Base-by-base conservation (phyloP, 2,113 vertebrate genomes). In the Vombatus ursinus region DNA sequence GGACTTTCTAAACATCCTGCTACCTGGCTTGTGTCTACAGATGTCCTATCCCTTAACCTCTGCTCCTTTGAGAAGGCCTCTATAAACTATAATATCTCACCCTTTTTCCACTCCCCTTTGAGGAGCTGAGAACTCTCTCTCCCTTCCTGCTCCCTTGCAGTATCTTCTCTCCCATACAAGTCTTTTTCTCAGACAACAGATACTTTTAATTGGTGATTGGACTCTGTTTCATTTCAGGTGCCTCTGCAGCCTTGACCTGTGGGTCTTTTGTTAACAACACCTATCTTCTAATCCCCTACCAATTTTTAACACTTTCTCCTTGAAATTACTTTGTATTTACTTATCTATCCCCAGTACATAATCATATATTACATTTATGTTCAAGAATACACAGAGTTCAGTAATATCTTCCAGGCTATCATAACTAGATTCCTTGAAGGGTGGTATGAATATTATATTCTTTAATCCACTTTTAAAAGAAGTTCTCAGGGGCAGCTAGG, bases 391-490 rank as follows among this genome's bases (percentile, higher is more conserved):
- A 77, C 4, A 77, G 68, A 44, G 19, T 44, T 84, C 68, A 84
- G 68, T 44, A 84, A 44, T 84, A 84, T 23, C 37, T 84, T 44
- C n/a, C 7, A 84, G n/a, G 8, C n/a, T 84, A 84, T 44, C n/a
- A 84, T 84, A 84, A 84, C 16, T 44, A 84, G 19, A 44, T 84
- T 84, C n/a, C 68, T 44, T 84, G n/a, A 84, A 22, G 6, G 6
- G n/a, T 44, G 1, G 3, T n/a, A 94, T 93, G 31, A 95, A 92
- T 7, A 95, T 2, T 93, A 19, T 61, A 95, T 94, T 10, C 52
- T 92, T 51, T 90, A 52, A 48, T 92, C 51, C 92, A 90, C 31
- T 23, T 93, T 95, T 89, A 96, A 92, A 92, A 92, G 10, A 51
- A 51, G 50, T 51, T 49, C 48, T 49, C 50, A 10, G 50, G 50